Evolutionary conservation across 2,888 invertebrate species (phyloP).

Genomic region (Lithophane ornitopus): DNA sequence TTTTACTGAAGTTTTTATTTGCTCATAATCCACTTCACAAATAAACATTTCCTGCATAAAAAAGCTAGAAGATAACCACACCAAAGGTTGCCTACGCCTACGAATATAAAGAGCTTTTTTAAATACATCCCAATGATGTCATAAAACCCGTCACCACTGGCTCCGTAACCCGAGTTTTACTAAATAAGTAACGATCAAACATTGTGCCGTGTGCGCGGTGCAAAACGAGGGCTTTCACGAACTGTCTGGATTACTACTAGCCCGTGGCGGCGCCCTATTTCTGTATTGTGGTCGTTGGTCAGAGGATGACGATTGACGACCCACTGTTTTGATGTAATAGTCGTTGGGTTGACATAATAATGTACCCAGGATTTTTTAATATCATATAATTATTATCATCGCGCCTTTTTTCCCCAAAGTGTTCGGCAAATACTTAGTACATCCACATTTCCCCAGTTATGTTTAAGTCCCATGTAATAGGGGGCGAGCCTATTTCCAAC

Average conservation of each 20-base stretch:
- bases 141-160: slow-evolving; percentile 29
- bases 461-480: no score
- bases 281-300: slow-evolving; percentile 23
- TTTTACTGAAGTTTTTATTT: neutral
- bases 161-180: slow-evolving; percentile 56
- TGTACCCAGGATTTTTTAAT: no score
- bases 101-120: neutral
- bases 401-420: no score
- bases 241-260: slow-evolving; percentile 41
- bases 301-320: neutral
- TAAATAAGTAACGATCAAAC: slow-evolving; percentile 75
- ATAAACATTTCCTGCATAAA: neutral
- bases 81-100: neutral
- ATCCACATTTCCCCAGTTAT: no score
- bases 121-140: slow-evolving; percentile 2
- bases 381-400: no score
- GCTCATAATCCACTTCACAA: neutral
- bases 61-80: neutral
- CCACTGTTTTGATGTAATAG: slow-evolving; percentile 3
- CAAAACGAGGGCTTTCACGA: slow-evolving; percentile 68
- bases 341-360: neutral
- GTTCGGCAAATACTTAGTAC: no score
- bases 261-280: slow-evolving; percentile 40
- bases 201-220: slow-evolving; percentile 72
- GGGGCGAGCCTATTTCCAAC: no score